phyloP scores from a whole-genome alignment of 2,113 vertebrate genomes.

The Phalacrocorax carbo region DNA sequence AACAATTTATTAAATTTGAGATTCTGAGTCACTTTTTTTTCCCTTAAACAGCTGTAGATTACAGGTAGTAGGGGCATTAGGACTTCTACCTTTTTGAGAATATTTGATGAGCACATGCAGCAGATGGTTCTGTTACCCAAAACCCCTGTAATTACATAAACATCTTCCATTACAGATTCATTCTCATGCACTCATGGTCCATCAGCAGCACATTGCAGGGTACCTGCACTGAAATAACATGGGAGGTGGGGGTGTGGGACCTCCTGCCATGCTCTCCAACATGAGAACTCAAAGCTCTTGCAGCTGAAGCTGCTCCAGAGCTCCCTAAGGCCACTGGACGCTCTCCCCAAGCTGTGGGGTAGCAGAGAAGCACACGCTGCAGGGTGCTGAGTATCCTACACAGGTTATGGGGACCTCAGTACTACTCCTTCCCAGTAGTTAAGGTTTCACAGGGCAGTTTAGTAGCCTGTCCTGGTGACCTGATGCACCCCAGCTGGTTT shows the following conservation, averaged over 20 bases:
- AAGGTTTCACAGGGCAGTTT: neutral
- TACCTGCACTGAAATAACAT: neutral
- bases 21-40: neutral
- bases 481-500: neutral
- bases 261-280: fast-evolving
- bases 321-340: neutral
- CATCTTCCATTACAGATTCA: neutral
- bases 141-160: neutral
- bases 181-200: fast-evolving
- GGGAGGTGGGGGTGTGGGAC: neutral
- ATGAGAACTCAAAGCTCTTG: neutral
- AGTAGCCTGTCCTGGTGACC: neutral
- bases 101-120: neutral
- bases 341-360: neutral
- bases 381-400: neutral
- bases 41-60: constrained; percentile 8
- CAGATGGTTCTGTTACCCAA: neutral
- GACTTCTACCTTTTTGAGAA: neutral
- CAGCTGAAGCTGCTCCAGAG: neutral
- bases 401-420: neutral
- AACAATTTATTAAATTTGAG: constrained; percentile 43
- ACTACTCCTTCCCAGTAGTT: neutral
- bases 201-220: neutral
- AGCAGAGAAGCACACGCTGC: neutral
- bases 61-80: neutral